Conservation (phyloP, 2,113 vertebrate species). For the Rhipidura dahli region DNA sequence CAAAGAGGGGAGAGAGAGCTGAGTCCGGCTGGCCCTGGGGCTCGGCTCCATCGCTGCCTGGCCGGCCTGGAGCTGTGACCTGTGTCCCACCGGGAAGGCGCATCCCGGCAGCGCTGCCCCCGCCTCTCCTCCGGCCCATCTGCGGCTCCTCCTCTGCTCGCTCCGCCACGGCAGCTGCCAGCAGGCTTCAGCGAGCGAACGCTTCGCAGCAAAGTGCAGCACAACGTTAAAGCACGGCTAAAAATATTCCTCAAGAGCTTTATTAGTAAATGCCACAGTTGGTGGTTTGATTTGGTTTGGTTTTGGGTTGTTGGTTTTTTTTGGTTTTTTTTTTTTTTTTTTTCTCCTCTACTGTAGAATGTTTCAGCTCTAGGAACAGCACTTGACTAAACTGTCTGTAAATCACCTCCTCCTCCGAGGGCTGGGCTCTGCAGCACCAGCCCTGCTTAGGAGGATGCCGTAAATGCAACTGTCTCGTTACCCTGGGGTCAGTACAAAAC, state of each 20-base stretch:
- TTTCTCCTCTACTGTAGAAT: neutral
- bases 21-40: neutral
- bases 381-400: neutral
- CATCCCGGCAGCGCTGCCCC: neutral
- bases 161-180: neutral
- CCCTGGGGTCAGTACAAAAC: neutral
- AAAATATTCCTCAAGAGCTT: constrained; percentile 15
- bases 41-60: rapidly evolving
- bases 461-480: neutral
- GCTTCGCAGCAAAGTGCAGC: neutral
- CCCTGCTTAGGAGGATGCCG: neutral
- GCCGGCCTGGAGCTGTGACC: neutral
- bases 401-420: neutral
- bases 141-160: neutral
- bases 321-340: neutral
- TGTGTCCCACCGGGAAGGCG: neutral
- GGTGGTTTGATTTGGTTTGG: neutral
- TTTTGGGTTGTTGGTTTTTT: too few species aligned
- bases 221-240: neutral
- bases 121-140: neutral
- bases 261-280: constrained; percentile 22
- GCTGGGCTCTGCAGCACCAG: neutral
- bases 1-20: neutral
- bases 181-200: neutral
- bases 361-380: constrained; percentile 2